Evolutionary conservation across 1,140 invertebrate species (phyloP), one percentile per base, ranked within the genome.

Genomic region (Drosophila bipectinata): DNA sequence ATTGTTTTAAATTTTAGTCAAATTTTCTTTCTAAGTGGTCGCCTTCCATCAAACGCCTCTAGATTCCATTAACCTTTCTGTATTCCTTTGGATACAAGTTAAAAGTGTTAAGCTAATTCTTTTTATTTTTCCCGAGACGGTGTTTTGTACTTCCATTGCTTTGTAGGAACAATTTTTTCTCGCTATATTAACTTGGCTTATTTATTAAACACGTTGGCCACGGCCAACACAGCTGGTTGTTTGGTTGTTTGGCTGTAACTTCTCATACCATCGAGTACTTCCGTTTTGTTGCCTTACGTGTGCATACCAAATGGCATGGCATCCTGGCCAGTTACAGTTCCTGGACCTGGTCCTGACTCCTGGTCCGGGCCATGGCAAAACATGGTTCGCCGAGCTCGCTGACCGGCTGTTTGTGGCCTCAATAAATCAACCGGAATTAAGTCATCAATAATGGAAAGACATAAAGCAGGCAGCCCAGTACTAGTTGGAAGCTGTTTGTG

Each of bases 381-480:
- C 62, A 62, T 59, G 49, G 54, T 63, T 64, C 52, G 54, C 55
- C 62, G 58, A 51, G 44, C 60, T 34, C 44, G 28, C 58, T 73
- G 72, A 67, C 68, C 78, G 77, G 77, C 69, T 85, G 82, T 82
- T 87, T 85, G 82, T 85, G 82, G 82, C 82, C 82, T 87, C 82
- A 87, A 85, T 85, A 85, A 85, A 85, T 85, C 82, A 85, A 85
- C 74, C 30, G 82, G 82, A 87, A 85, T 85, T 85, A 85, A 85
- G 82, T 77, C 82, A 85, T 85, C 82, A 85, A 85, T 85, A 85
- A 85, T 85, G 82, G 64, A 82, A 81, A 78, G 82, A 82, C 82
- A 85, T 85, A 85, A 85, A 87, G 74, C 82, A 87, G 82, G 24
- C 81, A 69, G 63, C 57, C 55, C 63, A 51, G 81, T 62, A 45